Evolutionary conservation across 2,113 vertebrate genomes (phyloP).

Genomic region (Amphilophus citrinellus): DNA sequence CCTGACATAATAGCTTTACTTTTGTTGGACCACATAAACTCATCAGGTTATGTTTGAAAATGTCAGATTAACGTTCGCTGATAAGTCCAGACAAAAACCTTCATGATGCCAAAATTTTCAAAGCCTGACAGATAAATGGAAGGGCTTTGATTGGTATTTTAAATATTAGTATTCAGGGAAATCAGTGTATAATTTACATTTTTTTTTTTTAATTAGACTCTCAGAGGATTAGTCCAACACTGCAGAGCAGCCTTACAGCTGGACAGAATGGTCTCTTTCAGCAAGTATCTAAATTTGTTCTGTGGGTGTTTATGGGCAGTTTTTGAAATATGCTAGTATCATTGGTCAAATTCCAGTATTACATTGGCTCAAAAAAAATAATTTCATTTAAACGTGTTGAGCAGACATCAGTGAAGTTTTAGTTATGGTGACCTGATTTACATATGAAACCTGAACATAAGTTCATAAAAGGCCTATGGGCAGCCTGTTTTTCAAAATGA

Average conservation of each 20-base stretch:
- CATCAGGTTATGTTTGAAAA: neutral
- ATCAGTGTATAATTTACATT: neutral
- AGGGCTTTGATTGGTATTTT: neutral
- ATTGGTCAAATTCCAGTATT: neutral
- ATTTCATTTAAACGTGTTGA: neutral
- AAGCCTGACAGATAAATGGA: neutral
- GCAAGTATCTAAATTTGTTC: neutral
- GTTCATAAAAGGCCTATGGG: neutral
- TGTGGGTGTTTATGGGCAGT: neutral
- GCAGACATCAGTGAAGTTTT: neutral
- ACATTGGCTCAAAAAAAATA: neutral
- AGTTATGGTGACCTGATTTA: neutral
- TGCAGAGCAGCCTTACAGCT: constrained; percentile 1
- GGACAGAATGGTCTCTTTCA: neutral
- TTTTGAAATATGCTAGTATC: neutral
- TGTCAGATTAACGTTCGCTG: neutral
- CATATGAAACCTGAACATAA: neutral
- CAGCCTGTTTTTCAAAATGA: neutral
- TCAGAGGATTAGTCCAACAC: neutral
- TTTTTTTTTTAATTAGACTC: neutral
- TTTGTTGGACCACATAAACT: neutral
- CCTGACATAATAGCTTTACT: neutral
- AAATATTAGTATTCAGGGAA: neutral
- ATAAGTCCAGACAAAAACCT: neutral
- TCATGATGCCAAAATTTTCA: neutral